Conservation (phyloP, 2,888 invertebrate genomes). For the Ophion obscuratus region DNA sequence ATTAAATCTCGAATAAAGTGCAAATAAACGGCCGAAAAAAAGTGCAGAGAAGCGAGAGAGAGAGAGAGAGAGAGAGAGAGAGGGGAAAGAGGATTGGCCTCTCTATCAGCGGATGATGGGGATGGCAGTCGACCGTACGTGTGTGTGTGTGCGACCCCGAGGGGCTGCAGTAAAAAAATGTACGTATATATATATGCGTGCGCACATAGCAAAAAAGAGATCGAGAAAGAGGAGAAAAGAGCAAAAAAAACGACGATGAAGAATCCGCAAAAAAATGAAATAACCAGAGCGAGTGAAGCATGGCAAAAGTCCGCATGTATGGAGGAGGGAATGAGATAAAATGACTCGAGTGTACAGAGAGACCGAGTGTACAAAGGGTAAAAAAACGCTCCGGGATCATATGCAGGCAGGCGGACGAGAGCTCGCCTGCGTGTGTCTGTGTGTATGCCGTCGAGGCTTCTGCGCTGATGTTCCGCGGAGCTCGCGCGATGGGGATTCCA, state of each 20-base stretch:
- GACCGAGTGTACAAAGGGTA: constrained; percentile 59
- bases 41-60: constrained; percentile 40
- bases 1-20: constrained; percentile 84
- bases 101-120: constrained; percentile 11
- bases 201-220: constrained; percentile 4
- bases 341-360: constrained; percentile 70
- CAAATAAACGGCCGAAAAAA: constrained; percentile 80
- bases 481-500: constrained; percentile 27
- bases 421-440: not conserved
- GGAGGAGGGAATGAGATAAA: constrained; percentile 61
- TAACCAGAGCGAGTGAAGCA: constrained; percentile 51
- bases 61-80: constrained; percentile 6
- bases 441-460: constrained; percentile 35
- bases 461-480: constrained; percentile 39
- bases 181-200: too few relatives aligned
- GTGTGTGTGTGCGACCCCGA: constrained; percentile 9
- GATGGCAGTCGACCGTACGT: constrained; percentile 33
- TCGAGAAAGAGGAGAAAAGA: constrained; percentile 9
- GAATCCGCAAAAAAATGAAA: constrained; percentile 59
- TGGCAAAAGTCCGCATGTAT: constrained; percentile 39
- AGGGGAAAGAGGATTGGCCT: constrained; percentile 21
- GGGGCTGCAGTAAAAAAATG: constrained; percentile 35
- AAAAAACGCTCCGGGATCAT: constrained; percentile 66
- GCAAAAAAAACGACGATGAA: constrained; percentile 23
- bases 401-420: constrained; percentile 65